A percentile compares a stretch with the other conserved stretches of the same genome.
These are phyloP conservation scores for Diarsia dahlii DNA, from an alignment of 2,888 invertebrate species.

Conservation along the genomic window DNA sequence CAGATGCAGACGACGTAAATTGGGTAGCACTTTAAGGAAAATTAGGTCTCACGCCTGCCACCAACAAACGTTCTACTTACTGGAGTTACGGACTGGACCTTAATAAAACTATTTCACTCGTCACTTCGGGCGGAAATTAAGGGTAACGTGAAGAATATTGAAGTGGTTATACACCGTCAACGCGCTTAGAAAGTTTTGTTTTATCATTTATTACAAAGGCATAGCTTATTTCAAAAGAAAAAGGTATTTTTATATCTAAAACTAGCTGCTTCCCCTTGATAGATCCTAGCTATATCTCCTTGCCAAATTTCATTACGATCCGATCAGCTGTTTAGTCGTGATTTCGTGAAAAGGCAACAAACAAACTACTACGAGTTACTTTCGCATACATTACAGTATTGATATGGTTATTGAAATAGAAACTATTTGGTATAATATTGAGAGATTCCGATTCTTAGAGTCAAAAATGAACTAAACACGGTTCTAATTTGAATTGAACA, in stretches of 20 bases:
- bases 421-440: not conserved
- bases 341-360: no score
- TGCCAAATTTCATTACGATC: no score
- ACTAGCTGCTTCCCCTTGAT: no score
- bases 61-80: slow-evolving; percentile 12
- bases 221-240: not conserved
- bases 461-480: not conserved
- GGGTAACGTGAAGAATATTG: not conserved
- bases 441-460: not conserved
- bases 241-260: no score
- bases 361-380: no score
- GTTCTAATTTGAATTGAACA: not conserved
- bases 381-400: no score
- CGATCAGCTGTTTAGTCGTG: no score
- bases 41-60: slow-evolving; percentile 27
- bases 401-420: not conserved
- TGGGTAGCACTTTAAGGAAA: slow-evolving; percentile 46
- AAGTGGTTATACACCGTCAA: not conserved
- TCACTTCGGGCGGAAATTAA: slow-evolving; percentile 15
- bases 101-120: slow-evolving; percentile 10
- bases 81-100: slow-evolving; percentile 2
- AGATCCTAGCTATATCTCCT: no score
- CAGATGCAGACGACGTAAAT: slow-evolving; percentile 43
- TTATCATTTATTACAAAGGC: not conserved
- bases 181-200: not conserved